phyloP scores from a whole-genome alignment of 2,113 vertebrate species.

The Callocephalon fimbriatum region DNA sequence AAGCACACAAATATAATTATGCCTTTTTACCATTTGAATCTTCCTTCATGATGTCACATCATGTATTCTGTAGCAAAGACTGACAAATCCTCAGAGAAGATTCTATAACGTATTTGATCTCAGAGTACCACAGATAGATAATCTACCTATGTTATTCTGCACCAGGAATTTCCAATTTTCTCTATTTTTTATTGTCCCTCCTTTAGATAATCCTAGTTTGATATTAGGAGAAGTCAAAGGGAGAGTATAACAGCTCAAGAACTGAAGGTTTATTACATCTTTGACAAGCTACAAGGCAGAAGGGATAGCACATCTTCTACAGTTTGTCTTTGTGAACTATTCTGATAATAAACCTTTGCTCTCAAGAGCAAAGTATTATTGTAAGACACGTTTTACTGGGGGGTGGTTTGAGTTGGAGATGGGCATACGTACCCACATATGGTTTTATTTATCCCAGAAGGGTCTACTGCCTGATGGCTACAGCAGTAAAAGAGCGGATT shows the following conservation, averaged over 20 bases:
- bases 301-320: background rate
- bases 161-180: background rate
- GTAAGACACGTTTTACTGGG: background rate
- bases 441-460: conserved; percentile 12
- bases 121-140: background rate
- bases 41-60: background rate
- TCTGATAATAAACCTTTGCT: background rate
- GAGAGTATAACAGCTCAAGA: background rate
- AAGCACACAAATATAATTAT: background rate
- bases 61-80: background rate
- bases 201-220: background rate
- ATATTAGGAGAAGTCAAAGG: background rate
- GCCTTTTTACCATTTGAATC: background rate
- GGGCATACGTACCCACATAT: background rate
- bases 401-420: background rate
- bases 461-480: background rate
- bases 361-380: background rate
- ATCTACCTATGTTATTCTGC: background rate
- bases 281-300: background rate
- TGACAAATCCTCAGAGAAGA: background rate
- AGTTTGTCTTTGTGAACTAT: background rate
- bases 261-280: background rate
- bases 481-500: background rate
- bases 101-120: background rate
- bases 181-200: background rate